phyloP scores from a whole-genome alignment of 2,797 vertebrate genomes.

The Neosilurus mollespiculum region DNA sequence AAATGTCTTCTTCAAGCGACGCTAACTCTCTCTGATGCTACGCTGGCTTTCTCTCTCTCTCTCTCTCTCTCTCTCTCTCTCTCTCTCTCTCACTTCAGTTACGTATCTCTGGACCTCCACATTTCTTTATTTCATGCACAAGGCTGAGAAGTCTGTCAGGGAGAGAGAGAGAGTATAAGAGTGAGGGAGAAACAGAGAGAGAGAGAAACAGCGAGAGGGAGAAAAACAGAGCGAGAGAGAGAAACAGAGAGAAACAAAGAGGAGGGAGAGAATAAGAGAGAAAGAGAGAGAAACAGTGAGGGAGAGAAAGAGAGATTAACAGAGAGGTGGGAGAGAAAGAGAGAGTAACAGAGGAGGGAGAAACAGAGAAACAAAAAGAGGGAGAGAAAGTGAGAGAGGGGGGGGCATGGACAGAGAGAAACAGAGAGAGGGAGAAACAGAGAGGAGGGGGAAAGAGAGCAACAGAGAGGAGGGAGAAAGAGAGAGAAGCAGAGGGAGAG shows the following conservation, averaged over 20 bases:
- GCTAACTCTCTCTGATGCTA: background rate
- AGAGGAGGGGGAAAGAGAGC: background rate
- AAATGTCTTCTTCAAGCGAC: conserved; percentile 4
- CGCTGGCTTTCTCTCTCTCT: background rate
- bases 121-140: background rate
- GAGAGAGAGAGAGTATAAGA: background rate
- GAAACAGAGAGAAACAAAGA: background rate
- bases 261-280: no score
- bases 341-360: no score
- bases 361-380: no score
- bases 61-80: background rate
- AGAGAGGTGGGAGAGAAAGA: background rate
- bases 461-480: background rate
- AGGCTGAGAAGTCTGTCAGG: background rate
- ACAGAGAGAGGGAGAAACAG: no score
- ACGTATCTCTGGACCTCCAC: background rate
- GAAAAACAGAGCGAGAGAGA: no score
- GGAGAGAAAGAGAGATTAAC: background rate
- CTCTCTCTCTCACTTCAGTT: background rate
- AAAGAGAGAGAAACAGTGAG: background rate
- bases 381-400: no score
- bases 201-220: no score
- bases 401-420: no score
- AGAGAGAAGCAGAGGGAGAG: background rate
- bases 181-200: no score